These are phyloP conservation scores for Smutsia temminckii DNA, from an alignment of 2,797 vertebrate species.

Conservation along the genomic window DNA sequence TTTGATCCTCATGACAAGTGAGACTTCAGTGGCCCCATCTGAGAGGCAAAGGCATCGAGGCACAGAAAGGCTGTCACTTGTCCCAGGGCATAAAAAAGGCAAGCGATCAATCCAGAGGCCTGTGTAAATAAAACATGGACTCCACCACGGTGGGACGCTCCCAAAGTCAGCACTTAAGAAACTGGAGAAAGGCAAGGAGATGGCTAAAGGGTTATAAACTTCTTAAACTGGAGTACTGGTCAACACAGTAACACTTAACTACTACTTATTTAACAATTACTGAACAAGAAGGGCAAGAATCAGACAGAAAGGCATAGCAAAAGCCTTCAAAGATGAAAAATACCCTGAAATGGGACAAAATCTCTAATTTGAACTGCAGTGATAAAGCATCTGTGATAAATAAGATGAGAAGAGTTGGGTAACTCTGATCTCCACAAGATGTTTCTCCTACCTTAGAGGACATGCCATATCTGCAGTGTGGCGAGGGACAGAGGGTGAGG, in stretches of 20 bases:
- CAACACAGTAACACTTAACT: background rate
- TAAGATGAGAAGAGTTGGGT: background rate
- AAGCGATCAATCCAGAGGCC: background rate
- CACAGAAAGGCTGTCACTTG: background rate
- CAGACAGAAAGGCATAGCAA: background rate
- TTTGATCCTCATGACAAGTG: accelerated
- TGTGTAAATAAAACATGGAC: background rate
- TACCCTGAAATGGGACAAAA: background rate
- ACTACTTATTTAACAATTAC: background rate
- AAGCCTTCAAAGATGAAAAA: background rate
- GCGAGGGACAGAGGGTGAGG: background rate
- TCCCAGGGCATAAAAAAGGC: background rate
- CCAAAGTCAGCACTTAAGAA: background rate
- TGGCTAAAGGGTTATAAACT: accelerated
- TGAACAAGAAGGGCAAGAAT: too few relatives aligned
- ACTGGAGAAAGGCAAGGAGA: background rate
- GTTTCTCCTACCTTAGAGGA: background rate
- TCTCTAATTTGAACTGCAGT: background rate
- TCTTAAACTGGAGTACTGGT: background rate
- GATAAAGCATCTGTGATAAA: background rate
- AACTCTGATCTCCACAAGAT: accelerated
- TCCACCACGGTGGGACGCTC: too few relatives aligned
- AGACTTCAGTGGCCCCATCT: background rate
- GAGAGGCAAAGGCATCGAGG: background rate
- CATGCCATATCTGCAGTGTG: accelerated